Evolutionary conservation across 2,797 vertebrate species (phyloP).

Genomic region (Sebastes ruberrimus): DNA sequence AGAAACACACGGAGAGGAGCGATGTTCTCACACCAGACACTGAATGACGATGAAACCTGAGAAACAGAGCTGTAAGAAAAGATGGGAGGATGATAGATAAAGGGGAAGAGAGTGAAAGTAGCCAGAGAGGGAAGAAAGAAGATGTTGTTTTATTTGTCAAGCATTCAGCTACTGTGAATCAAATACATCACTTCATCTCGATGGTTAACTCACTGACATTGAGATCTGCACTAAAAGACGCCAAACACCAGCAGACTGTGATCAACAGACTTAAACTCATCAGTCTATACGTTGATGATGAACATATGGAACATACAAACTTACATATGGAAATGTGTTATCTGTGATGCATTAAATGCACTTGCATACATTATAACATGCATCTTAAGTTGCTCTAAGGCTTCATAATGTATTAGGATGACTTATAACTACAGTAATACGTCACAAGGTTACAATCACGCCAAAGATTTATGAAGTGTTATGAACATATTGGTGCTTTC

Average conservation of each 20-base stretch:
- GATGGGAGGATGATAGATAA: slow-evolving; percentile 7
- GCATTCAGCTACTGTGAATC: slow-evolving; percentile 5
- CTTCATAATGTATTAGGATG: neutral
- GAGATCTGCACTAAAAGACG: neutral
- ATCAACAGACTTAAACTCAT: neutral
- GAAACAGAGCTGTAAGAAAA: slow-evolving; percentile 13
- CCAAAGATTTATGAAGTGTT: neutral
- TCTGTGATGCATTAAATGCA: neutral
- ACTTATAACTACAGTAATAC: neutral
- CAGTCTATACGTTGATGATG: neutral
- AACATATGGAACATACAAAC: neutral
- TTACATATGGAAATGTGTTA: neutral
- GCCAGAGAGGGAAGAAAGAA: slow-evolving; percentile 9
- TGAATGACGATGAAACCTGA: slow-evolving; percentile 41
- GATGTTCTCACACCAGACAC: neutral
- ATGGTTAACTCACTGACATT: neutral
- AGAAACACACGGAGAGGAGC: neutral
- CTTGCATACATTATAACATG: neutral
- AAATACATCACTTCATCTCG: neutral
- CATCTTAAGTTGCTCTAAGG: neutral
- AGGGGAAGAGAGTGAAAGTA: neutral
- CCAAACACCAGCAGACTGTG: neutral
- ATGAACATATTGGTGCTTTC: slow-evolving; percentile 21
- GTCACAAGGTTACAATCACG: neutral
- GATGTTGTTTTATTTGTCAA: slow-evolving; percentile 26